Conservation (phyloP, 1,140 invertebrate genomes). For the Limonius californicus region DNA sequence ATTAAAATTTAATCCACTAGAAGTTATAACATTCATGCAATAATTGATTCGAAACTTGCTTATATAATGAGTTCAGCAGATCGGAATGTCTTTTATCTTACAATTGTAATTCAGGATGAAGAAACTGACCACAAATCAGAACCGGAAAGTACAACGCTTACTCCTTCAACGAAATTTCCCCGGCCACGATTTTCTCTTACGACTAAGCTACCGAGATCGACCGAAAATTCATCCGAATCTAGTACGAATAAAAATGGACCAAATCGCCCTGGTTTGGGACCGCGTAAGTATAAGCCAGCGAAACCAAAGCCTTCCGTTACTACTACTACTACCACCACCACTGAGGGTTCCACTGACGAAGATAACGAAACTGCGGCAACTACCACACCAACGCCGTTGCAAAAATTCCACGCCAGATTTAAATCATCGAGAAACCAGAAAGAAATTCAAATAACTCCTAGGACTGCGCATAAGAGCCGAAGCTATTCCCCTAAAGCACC, state of each 20-base stretch:
- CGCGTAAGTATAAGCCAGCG: not conserved
- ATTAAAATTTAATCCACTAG: too few relatives aligned
- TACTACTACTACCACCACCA: too few relatives aligned
- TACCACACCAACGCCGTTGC: not conserved
- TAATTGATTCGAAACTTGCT: too few relatives aligned
- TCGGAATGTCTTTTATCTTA: not conserved
- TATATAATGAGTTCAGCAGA: not conserved
- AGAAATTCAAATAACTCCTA: conserved; percentile 2
- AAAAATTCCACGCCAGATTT: not conserved
- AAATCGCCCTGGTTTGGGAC: too few relatives aligned
- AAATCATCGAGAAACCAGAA: not conserved
- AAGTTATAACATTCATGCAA: too few relatives aligned
- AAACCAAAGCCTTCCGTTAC: not conserved
- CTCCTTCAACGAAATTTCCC: not conserved
- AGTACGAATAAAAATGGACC: too few relatives aligned
- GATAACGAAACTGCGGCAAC: too few relatives aligned
- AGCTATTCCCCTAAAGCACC: conserved; percentile 24
- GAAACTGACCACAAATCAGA: conserved; percentile 38
- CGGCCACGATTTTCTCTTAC: conserved; percentile 24
- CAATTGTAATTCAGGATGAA: conserved; percentile 25
- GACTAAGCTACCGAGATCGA: conserved; percentile 25
- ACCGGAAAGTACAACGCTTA: conserved; percentile 23
- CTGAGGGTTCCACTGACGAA: too few relatives aligned
- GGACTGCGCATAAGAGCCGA: not conserved
- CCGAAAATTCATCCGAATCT: conserved; percentile 7